These are phyloP conservation scores for Rhea americana DNA, from an alignment of 2,113 vertebrate genomes.

Conservation along the genomic window DNA sequence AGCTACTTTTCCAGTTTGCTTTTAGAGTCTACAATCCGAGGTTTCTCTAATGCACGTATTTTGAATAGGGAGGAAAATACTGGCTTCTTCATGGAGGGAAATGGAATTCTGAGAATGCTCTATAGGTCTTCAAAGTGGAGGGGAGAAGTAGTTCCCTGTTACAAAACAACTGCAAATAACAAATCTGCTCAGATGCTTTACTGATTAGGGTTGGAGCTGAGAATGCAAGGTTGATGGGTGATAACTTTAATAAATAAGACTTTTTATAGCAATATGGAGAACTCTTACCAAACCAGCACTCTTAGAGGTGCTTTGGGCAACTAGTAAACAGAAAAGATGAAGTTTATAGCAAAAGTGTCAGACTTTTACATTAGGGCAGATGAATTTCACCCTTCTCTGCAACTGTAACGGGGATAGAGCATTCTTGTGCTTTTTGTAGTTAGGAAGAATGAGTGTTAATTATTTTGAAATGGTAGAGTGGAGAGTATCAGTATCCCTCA, in stretches of 20 bases:
- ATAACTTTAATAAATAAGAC: not conserved
- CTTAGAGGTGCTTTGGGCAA: not conserved
- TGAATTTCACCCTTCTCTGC: not conserved
- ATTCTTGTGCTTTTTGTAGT: not conserved
- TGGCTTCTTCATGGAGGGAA: rapidly evolving
- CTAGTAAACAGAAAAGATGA: not conserved
- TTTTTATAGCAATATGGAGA: not conserved
- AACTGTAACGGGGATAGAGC: not conserved
- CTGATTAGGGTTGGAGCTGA: not conserved
- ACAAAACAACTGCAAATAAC: not conserved
- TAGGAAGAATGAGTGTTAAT: not conserved
- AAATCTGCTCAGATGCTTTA: not conserved
- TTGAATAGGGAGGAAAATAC: not conserved
- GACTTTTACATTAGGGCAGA: not conserved
- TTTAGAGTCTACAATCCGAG: not conserved
- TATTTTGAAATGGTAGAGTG: too few relatives aligned
- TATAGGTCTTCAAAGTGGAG: not conserved
- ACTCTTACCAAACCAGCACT: not conserved
- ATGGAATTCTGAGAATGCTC: not conserved
- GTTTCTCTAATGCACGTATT: not conserved
- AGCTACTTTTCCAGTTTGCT: not conserved
- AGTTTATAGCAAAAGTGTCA: not conserved
- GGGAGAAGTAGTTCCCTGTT: not conserved
- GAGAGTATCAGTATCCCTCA: not conserved
- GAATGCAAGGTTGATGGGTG: not conserved